These are phyloP conservation scores for Bambusicola thoracicus DNA, from an alignment of 2,113 vertebrate genomes.

Conservation along the genomic window DNA sequence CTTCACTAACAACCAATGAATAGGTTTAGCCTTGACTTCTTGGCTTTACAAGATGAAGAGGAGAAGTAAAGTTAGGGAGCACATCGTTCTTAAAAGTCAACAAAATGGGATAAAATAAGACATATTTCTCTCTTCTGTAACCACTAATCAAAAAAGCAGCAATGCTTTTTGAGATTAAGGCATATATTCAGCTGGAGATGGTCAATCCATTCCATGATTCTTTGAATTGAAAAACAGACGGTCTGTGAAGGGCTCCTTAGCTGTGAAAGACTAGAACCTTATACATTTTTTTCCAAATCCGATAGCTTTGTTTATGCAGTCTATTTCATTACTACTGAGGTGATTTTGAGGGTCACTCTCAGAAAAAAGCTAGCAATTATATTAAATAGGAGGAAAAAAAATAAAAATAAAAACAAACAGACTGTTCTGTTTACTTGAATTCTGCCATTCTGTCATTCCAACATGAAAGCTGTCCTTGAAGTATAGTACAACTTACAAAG, in stretches of 20 bases:
- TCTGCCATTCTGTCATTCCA: constrained; percentile 64
- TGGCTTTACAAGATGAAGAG: not conserved
- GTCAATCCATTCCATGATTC: constrained; percentile 25
- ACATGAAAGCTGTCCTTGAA: constrained; percentile 67
- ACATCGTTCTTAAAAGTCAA: not conserved
- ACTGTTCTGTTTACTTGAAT: constrained; percentile 59
- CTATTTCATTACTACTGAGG: constrained; percentile 46
- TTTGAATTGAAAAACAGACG: not conserved
- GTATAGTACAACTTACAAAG: constrained; percentile 40
- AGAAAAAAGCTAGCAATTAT: constrained; percentile 55
- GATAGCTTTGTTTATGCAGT: constrained; percentile 50
- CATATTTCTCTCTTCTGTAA: constrained; percentile 1
- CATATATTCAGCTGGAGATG: not conserved
- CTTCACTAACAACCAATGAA: not conserved
- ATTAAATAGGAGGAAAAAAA: constrained; percentile 60
- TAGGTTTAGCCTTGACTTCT: not conserved
- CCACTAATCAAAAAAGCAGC: constrained; percentile 5
- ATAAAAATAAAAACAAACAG: constrained; percentile 13
- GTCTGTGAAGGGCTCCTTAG: constrained; percentile 24
- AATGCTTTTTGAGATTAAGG: constrained; percentile 4
- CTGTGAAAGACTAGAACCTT: constrained; percentile 20
- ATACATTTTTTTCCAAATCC: constrained; percentile 23
- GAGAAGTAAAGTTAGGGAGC: not conserved
- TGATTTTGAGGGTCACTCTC: constrained; percentile 46
- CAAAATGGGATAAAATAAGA: not conserved